Base-by-base conservation (phyloP, 2,113 vertebrate species). In the Anas platyrhynchos region DNA sequence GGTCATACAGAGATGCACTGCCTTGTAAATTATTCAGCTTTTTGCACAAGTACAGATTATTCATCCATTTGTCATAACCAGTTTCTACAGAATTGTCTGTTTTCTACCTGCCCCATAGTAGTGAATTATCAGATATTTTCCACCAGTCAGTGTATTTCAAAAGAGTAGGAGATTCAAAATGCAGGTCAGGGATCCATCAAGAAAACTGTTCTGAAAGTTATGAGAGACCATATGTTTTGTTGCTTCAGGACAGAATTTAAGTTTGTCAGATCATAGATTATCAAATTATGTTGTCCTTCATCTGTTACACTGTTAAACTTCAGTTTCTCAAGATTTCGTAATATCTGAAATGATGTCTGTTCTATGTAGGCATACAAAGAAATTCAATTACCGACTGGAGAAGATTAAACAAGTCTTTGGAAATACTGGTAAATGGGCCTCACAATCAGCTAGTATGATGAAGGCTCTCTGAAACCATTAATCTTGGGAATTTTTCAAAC, bases 1-100 rank as follows among this genome's bases (percentile, higher is more conserved):
- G 50, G 3, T 2, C 2, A 6, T 74, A 16, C n/a, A 79, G 9
- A 31, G 4, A 25, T 48, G 25, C 2, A 10, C 3, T 32, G 3
- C 1, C 3, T 25, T 76, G 16, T 18, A 89, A 66, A 67, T 18
- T 34, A 16, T 61, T 50, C 17, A 56, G 2, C 4, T 62, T 29
- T 66, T 69, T 71, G 48, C 27, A 61, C 20, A 71, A 20, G 22
- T 25, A 31, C 1, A 73, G 26, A 23, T 44, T 75, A 1, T 65
- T 90, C 43, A 59, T 16, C 2, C 36, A 61, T 50, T 41, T 9
- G 1, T 12, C 82, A 31, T 56, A 50, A 16, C 6, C 18, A 56
- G 9, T 31, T 7, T 2, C 23, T 61, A 31, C 34, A 66, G 27
- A 3, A 65, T 65, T 75, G 59, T 56, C 12, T 6, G 11, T 66